Evolutionary conservation across 2,113 vertebrate genomes (phyloP).

Genomic region (Epinephelus moara): DNA sequence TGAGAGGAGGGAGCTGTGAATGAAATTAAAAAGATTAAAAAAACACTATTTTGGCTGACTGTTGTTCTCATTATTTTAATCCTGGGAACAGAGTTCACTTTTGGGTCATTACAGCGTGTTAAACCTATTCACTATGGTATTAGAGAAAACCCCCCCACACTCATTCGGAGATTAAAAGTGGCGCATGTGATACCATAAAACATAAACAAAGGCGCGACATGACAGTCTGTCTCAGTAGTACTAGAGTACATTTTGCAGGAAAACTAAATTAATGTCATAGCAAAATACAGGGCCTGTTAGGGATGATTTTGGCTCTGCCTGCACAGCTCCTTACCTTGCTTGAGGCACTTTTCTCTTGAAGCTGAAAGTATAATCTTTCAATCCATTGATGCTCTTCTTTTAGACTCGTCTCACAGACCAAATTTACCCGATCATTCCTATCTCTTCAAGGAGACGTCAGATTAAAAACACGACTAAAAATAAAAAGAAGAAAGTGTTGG

Average conservation of each 20-base stretch:
- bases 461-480: neutral
- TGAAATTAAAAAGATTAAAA: neutral
- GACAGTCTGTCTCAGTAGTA: neutral
- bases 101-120: neutral
- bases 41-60: slow-evolving; percentile 7
- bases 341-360: slow-evolving; percentile 78
- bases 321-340: slow-evolving; percentile 74
- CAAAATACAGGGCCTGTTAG: neutral
- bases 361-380: slow-evolving; percentile 61
- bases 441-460: neutral
- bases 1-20: slow-evolving; percentile 20
- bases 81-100: slow-evolving; percentile 1
- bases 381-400: slow-evolving; percentile 75
- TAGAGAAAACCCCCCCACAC: neutral
- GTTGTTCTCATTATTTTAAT: slow-evolving; percentile 36
- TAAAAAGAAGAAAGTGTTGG: slow-evolving; percentile 12
- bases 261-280: neutral
- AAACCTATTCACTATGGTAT: slow-evolving; percentile 35
- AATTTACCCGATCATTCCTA: slow-evolving; percentile 16
- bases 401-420: slow-evolving; percentile 1
- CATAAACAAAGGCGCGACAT: slow-evolving; percentile 50
- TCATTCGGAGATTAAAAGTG: slow-evolving; percentile 14
- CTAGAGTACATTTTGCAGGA: neutral
- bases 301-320: slow-evolving; percentile 27
- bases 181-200: slow-evolving; percentile 46